A percentile compares a stretch with the other conserved stretches of the same genome.
These are phyloP conservation scores for Neotoma lepida DNA, from an alignment of 2,113 vertebrate genomes.

Conservation along the genomic window DNA sequence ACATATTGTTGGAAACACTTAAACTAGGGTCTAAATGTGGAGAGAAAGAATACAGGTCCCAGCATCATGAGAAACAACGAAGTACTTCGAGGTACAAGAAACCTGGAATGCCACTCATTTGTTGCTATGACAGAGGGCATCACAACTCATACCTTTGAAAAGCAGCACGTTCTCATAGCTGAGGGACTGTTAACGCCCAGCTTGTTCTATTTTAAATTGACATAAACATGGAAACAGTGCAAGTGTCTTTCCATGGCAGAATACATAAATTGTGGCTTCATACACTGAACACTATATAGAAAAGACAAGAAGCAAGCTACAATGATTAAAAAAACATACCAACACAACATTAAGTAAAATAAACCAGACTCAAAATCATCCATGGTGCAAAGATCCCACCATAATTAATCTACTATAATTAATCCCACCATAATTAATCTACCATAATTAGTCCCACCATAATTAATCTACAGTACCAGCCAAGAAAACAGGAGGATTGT, in stretches of 20 bases:
- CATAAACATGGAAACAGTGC: not conserved
- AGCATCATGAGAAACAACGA: not conserved
- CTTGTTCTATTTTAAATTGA: constrained; percentile 1
- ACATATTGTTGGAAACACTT: not conserved
- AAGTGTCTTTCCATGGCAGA: not conserved
- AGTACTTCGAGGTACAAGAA: too few species aligned
- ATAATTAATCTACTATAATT: not conserved
- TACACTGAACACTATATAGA: not conserved
- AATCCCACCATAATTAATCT: too few species aligned
- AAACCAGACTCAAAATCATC: not conserved
- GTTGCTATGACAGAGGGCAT: not conserved
- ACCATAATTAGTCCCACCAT: too few species aligned
- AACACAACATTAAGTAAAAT: not conserved
- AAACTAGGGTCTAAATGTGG: not conserved
- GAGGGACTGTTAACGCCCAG: not conserved
- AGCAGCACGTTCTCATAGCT: not conserved
- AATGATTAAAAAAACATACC: not conserved
- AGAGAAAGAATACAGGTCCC: not conserved
- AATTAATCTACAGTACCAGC: not conserved
- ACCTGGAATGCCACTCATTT: not conserved
- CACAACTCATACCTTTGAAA: not conserved
- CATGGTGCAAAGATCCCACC: not conserved
- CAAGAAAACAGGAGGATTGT: constrained; percentile 5
- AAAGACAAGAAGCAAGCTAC: not conserved
- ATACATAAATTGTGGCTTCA: not conserved